Base-by-base conservation (phyloP, 2,888 invertebrate species). In the Zaprionus bogoriensis region DNA sequence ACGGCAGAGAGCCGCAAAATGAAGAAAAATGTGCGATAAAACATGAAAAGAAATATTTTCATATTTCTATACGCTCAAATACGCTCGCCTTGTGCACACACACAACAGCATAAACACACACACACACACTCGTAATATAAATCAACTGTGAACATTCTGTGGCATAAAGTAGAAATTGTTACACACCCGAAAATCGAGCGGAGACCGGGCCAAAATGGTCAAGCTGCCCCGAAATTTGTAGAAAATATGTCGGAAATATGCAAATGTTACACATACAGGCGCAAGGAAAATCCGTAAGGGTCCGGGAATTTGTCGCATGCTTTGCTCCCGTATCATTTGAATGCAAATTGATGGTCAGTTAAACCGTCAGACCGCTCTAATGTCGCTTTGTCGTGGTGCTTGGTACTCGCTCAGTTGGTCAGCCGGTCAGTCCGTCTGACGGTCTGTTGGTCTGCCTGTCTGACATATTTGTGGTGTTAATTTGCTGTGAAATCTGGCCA, bases 281-380 rank as follows among this genome's bases (percentile, higher is more conserved):
- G 20, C 17, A 36, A 70, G 70, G 69, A 67, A 70, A 74, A 71
- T 67, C 62, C 59, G 45, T 36, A 42, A 63, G 61, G 46, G 63
- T 58, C 44, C 61, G 44, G 61, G 57, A 83, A 80, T 80, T 74
- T 77, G 78, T 83, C 64, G 69, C 67, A 70, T 60, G 60, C 41
- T 48, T 42, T 14, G 47, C 41, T 61, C 60, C 25, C 62, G 44
- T 63, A 52, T 67, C 74, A 79, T 86, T 76, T 78, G 73, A 76
- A 86, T 85, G 86, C 71, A 86, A 86, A 86, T 86, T 77, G 80
- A 86, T 85, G 86, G 86, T 74, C 86, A 87, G 87, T 85, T 85
- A 80, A 87, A 80, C 76, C 85, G 87, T 77, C 87, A 77, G 72
- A 44, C 64, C 52, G 66, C 53, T 68, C 62, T 55, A 75, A 59